Evolutionary conservation across 1,140 invertebrate species (phyloP), one percentile per base, ranked within the genome.

Genomic region (Calephelis nemesis): DNA sequence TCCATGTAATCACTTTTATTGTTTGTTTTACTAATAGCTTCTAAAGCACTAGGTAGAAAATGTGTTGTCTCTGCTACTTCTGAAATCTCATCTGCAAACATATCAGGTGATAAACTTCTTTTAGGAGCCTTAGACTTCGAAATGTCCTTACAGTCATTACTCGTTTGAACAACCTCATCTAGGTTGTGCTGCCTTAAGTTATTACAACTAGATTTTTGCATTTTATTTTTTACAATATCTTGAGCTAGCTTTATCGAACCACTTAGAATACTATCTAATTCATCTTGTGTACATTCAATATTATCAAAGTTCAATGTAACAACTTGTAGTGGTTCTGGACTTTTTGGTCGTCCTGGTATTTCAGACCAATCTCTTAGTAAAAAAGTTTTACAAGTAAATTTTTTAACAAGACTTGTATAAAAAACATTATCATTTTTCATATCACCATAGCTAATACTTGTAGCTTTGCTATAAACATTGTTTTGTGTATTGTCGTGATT

Each of bases 31-130:
- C 63, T 47, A 12, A 65, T 10, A 54, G 47, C 69, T 66, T 73
- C 69, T 12, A 49, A 39, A 58, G 52, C 52, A 54, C 52, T 54
- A 10, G 19, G 15, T 9, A 9, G 9, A 54, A 66, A 54, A 65
- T 67, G 64, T 62, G 15, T 67, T 68, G 9, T 63, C 49, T 49
- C 58, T 65, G 78, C 74, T 62, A 79, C 63, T 58, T 82, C 67
- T n/a, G 80, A 82, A 11, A 67, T 63, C 69, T 92, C 90, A 82
- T 91, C 90, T 79, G 87, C 88, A 86, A 94, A 94, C 64, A 94
- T 78, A 82, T 94, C 93, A 49, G 93, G 93, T 12, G 93, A 93
- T 62, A 72, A 60, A 81, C 88, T 84, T 80, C 85, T 81, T 13
- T 74, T 47, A 47, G 6, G 9, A 13, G n/a, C 39, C 50, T 48